Evolutionary conservation across 1,140 invertebrate genomes (phyloP).

Genomic region (Aphelenchoides fujianensis): DNA sequence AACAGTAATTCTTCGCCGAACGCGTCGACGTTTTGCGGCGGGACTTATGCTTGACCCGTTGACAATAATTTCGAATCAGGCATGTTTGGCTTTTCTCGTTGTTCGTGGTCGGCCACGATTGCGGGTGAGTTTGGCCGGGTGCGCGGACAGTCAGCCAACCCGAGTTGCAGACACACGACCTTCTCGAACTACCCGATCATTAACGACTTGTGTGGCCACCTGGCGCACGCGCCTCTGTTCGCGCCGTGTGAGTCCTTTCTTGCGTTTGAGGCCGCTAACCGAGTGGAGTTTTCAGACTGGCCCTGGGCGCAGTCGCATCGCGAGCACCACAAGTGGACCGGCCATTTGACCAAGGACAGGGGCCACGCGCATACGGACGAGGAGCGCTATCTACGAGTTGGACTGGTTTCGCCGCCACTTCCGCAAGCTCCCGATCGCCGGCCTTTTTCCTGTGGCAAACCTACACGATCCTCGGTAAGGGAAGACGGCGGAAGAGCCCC

Average conservation of each 20-base stretch:
- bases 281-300: conserved; percentile 29
- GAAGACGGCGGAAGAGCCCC: conserved; percentile 45
- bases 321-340: conserved; percentile 56
- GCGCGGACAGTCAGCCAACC: background rate
- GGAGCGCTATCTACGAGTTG: conserved; percentile 13
- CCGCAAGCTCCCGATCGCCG: conserved; percentile 53
- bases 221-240: conserved; percentile 50
- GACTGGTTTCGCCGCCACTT: conserved; percentile 33
- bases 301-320: conserved; percentile 60
- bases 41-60: no score
- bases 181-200: conserved; percentile 61
- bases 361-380: conserved; percentile 53
- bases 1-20: no score
- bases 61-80: no score
- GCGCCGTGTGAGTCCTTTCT: background rate
- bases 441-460: conserved; percentile 23
- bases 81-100: conserved; percentile 61
- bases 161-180: conserved; percentile 55
- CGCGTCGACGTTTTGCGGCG: no score
- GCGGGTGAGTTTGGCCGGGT: conserved; percentile 38
- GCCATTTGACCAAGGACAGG: conserved; percentile 52
- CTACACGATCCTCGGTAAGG: conserved; percentile 37
- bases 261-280: background rate
- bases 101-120: conserved; percentile 64
- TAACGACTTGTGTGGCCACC: conserved; percentile 50